Base-by-base conservation (phyloP, 2,888 invertebrate species). In the Lampropteryx suffumata region DNA sequence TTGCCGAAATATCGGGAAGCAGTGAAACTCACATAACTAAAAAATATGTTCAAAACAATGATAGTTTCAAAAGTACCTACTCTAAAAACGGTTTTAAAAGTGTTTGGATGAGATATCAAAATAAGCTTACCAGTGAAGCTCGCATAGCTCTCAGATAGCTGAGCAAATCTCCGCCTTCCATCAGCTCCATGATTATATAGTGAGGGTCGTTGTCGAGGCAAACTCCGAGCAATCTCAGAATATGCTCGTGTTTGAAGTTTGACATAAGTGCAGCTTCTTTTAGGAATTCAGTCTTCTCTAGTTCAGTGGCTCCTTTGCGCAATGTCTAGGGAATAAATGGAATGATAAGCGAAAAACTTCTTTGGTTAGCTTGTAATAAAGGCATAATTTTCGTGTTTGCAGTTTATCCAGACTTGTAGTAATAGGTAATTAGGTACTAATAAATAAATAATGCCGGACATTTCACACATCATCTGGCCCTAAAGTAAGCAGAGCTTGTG, bases 221-320 rank as follows among this genome's bases (percentile, higher is more conserved):
- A 3, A 99, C 97, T 0, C 99, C 99, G 6, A 99, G 92, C 24
- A 99, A 91, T 56, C 96, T 93, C 17, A 99, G 90, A 46, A 99
- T 99, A 74, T 99, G 98, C 54, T 98, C 96, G 77, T 99, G 99
- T 65, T 97, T 96, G 79, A 99, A 99, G 77, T 99, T 98, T 45
- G 97, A 97, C 98, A 99, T 99, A 34, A 99, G 84, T 63, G 97
- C 95, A 0, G 99, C 99, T 86, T 99, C 99, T 83, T 99, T 98
- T 8, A 99, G 86, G 72, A 99, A 98, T 80, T 99, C 98, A 0
- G 94, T 93, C 76, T 97, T 97, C 76, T 98, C 97, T 69, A 95
- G 95, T 44, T 96, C 95, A 0, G 95, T 95, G 2, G 98, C 97
- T 11, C 97, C 97, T 83, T 98, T 97, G 34, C 97, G 92, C 42